Conservation (phyloP, 2,113 vertebrate genomes). For the Trogon melanurus region DNA sequence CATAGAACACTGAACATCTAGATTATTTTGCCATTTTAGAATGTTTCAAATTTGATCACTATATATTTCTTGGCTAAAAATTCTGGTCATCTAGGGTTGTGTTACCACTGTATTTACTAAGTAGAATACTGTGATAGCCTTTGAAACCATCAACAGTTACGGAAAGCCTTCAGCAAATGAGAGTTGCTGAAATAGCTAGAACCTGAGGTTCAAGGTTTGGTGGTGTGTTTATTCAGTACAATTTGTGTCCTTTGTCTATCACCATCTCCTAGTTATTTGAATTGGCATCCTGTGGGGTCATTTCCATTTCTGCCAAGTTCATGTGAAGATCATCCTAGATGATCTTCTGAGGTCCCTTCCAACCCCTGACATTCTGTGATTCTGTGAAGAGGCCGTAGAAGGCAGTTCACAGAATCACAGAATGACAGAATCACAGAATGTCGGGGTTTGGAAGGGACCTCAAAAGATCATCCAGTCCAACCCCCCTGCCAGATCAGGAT, state of each 20-base stretch:
- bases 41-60: not conserved
- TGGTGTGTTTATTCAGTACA: not conserved
- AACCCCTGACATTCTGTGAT: too few species aligned
- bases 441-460: too few species aligned
- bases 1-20: not conserved
- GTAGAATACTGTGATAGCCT: not conserved
- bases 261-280: rapidly evolving
- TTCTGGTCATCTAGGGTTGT: not conserved
- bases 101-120: constrained; percentile 4
- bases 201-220: not conserved
- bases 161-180: not conserved
- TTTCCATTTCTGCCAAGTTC: not conserved
- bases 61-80: not conserved
- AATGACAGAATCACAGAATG: too few species aligned
- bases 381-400: too few species aligned
- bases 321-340: not conserved
- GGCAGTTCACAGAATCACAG: too few species aligned
- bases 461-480: too few species aligned
- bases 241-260: not conserved
- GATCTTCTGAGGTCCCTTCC: too few species aligned
- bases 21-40: not conserved
- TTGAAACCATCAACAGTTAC: constrained; percentile 26
- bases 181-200: not conserved
- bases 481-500: too few species aligned
- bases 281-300: not conserved